A percentile compares a stretch with the other conserved stretches of the same genome.
phyloP scores from a whole-genome alignment of 1,140 invertebrate genomes.

The Oreohelix idahoensis region DNA sequence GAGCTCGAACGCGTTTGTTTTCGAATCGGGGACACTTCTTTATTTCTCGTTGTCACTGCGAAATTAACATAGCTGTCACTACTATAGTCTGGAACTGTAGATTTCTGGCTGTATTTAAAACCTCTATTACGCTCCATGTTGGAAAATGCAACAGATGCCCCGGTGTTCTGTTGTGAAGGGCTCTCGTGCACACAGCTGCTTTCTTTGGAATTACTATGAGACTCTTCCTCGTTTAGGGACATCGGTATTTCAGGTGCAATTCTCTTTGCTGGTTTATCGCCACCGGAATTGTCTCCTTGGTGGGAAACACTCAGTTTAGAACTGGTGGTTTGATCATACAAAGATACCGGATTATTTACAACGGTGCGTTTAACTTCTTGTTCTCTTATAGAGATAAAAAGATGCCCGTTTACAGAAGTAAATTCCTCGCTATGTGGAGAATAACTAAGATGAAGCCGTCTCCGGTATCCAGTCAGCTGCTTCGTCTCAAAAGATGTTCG shows the following conservation, averaged over 20 bases:
- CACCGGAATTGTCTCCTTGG: too few relatives aligned
- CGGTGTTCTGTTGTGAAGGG: too few relatives aligned
- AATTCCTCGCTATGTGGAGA: neutral
- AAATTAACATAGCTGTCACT: neutral
- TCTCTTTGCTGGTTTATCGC: too few relatives aligned
- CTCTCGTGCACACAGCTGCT: too few relatives aligned
- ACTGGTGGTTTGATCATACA: neutral
- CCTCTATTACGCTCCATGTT: neutral
- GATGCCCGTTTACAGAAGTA: neutral
- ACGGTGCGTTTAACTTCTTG: neutral
- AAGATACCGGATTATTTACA: neutral
- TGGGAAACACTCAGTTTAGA: neutral
- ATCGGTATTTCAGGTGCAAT: too few relatives aligned
- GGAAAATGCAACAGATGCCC: too few relatives aligned
- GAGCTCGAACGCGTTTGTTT: neutral
- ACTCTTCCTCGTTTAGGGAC: too few relatives aligned
- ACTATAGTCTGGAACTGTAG: neutral
- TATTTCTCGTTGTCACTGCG: neutral
- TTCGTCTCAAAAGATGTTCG: neutral
- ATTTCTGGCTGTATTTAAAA: neutral
- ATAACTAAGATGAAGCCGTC: neutral
- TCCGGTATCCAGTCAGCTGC: neutral
- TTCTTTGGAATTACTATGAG: too few relatives aligned
- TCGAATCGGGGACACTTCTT: neutral
- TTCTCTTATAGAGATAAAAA: neutral